These are phyloP conservation scores for Drosophila gaucha DNA, from an alignment of 2,888 invertebrate genomes.

Conservation along the genomic window DNA sequence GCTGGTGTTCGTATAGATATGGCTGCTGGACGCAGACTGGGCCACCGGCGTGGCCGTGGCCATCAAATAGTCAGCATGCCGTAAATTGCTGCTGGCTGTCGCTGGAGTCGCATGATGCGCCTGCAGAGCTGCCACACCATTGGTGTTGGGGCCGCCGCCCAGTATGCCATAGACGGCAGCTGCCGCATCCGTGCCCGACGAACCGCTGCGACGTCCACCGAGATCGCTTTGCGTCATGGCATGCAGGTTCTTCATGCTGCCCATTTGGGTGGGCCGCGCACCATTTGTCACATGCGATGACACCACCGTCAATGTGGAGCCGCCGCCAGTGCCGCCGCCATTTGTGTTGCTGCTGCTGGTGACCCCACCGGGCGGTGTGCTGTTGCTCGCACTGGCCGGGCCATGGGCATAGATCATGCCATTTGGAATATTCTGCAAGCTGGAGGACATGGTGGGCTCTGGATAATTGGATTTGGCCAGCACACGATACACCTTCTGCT, in stretches of 20 bases:
- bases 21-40: conserved; percentile 69
- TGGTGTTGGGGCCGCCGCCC: conserved; percentile 61
- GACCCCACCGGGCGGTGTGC: conserved; percentile 46
- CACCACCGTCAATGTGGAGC: conserved; percentile 44
- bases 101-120: conserved; percentile 83
- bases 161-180: conserved; percentile 69
- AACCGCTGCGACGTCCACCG: conserved; percentile 74
- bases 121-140: conserved; percentile 69
- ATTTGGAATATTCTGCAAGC: conserved; percentile 85
- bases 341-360: conserved; percentile 31
- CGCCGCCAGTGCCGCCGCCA: conserved; percentile 52
- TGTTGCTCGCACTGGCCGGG: conserved; percentile 62
- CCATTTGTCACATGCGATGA: conserved; percentile 66
- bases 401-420: conserved; percentile 83
- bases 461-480: conserved; percentile 84
- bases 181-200: conserved; percentile 51
- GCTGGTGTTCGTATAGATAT: conserved; percentile 66
- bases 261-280: conserved; percentile 68
- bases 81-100: conserved; percentile 73
- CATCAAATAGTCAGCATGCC: conserved; percentile 82
- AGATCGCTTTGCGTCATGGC: conserved; percentile 84
- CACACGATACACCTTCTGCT: conserved; percentile 83
- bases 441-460: conserved; percentile 84
- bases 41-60: conserved; percentile 79
- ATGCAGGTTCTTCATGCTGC: conserved; percentile 82